A percentile compares a stretch with the other conserved stretches of the same genome.
phyloP scores from a whole-genome alignment of 2,888 invertebrate species.

The Polydrusus tereticollis region DNA sequence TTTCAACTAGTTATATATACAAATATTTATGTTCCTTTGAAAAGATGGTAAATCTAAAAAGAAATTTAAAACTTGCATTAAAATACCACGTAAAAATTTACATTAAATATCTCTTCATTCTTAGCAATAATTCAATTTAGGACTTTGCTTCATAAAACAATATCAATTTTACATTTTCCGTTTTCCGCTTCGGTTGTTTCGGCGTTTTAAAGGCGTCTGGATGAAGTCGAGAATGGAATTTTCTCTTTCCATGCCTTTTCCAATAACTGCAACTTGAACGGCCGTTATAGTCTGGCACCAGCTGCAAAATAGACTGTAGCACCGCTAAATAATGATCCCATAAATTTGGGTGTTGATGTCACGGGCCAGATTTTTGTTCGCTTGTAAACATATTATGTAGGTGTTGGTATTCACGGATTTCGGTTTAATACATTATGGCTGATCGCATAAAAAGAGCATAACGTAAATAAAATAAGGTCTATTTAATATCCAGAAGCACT shows the following conservation, averaged over 20 bases:
- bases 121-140: constrained; percentile 13
- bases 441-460: too few species aligned
- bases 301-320: constrained; percentile 13
- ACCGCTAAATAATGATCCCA: constrained; percentile 17
- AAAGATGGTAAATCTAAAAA: background rate
- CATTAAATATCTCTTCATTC: constrained; percentile 17
- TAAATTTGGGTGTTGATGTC: constrained; percentile 14
- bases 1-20: too few species aligned
- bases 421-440: too few species aligned
- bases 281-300: constrained; percentile 13
- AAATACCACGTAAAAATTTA: constrained; percentile 1
- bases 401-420: background rate
- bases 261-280: constrained; percentile 20
- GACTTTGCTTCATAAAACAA: constrained; percentile 15
- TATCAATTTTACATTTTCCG: constrained; percentile 22
- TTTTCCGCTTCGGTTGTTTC: constrained; percentile 14
- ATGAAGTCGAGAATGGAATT: constrained; percentile 22
- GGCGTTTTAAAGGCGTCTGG: constrained; percentile 11
- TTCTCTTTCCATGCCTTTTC: constrained; percentile 15
- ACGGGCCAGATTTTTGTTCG: background rate
- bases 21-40: background rate
- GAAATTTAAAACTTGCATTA: background rate
- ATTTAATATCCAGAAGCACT: too few species aligned
- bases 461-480: too few species aligned
- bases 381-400: constrained; percentile 6